These are phyloP conservation scores for Philotrypesis tridentata DNA, from an alignment of 1,140 invertebrate genomes.

Conservation along the genomic window DNA sequence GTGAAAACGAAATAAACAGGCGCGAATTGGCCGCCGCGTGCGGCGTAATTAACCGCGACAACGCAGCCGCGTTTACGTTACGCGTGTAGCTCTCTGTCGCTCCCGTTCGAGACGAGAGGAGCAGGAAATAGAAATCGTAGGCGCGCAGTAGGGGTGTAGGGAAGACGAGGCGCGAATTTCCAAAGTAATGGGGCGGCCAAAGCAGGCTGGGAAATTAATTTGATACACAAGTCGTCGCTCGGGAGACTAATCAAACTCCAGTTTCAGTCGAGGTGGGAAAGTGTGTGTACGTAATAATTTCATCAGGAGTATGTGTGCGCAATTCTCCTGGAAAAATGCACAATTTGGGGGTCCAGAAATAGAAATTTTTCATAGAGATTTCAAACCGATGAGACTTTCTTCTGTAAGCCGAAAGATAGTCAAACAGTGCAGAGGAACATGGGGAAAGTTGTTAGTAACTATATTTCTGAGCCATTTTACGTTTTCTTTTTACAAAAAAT, in stretches of 20 bases:
- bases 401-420: too few relatives aligned
- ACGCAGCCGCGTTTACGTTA: background rate
- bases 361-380: too few relatives aligned
- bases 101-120: background rate
- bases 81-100: background rate
- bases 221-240: constrained; percentile 37
- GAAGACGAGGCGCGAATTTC: background rate
- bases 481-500: too few relatives aligned
- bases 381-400: too few relatives aligned
- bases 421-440: too few relatives aligned
- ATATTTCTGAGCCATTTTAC: too few relatives aligned
- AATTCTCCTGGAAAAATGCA: too few relatives aligned
- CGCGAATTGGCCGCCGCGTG: background rate
- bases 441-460: too few relatives aligned
- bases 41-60: constrained; percentile 30
- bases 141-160: too few relatives aligned
- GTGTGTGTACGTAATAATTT: background rate
- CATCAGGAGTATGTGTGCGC: too few relatives aligned
- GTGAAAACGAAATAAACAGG: constrained; percentile 28
- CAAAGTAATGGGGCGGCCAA: background rate
- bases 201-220: constrained; percentile 30
- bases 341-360: too few relatives aligned
- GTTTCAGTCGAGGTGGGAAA: background rate
- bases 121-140: constrained; percentile 16
- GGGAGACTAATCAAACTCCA: constrained; percentile 39